A percentile compares a stretch with the other conserved stretches of the same genome.
phyloP scores from a whole-genome alignment of 2,797 vertebrate genomes.

The Diglossa cyanea region DNA sequence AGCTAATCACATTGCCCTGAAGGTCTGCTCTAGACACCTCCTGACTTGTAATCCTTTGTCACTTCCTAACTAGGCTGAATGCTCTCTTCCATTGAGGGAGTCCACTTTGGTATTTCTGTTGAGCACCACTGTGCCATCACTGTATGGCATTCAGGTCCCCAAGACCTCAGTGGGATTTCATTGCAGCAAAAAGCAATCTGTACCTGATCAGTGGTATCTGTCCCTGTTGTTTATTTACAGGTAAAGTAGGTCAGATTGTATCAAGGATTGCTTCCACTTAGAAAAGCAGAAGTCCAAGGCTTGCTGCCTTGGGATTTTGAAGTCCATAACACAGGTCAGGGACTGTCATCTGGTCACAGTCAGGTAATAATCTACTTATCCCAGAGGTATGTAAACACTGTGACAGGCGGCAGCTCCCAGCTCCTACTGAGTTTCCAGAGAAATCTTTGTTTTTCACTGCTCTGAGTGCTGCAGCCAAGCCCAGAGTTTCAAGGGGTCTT shows the following conservation, averaged over 20 bases:
- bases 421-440: neutral
- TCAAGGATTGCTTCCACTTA: neutral
- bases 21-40: neutral
- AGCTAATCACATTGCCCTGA: constrained; percentile 23
- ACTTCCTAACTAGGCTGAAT: neutral
- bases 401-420: neutral
- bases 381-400: neutral
- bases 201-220: neutral
- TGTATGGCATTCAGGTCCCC: neutral
- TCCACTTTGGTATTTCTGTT: neutral
- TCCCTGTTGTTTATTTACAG: neutral
- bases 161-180: neutral
- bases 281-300: neutral
- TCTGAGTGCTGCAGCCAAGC: neutral
- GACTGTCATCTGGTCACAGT: neutral
- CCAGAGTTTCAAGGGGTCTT: neutral
- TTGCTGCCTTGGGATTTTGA: neutral
- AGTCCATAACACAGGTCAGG: neutral
- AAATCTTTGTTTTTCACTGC: neutral
- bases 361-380: neutral
- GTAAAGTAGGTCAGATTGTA: neutral
- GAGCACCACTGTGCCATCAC: neutral
- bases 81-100: neutral
- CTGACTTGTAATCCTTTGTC: neutral
- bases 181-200: neutral